phyloP scores from a whole-genome alignment of 2,888 invertebrate species.

The Dastarcus helophoroides region DNA sequence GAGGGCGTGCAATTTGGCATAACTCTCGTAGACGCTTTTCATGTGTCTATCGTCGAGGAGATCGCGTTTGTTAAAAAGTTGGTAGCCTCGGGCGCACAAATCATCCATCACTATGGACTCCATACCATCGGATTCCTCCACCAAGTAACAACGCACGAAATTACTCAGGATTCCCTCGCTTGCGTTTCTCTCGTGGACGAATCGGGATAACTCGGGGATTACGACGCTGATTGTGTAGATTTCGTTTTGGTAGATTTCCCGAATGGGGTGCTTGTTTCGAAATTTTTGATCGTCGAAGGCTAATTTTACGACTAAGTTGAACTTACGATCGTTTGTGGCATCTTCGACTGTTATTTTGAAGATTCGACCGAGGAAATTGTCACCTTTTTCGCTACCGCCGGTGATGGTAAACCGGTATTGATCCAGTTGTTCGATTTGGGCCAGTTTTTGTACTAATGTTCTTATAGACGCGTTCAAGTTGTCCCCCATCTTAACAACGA shows the following conservation, averaged over 20 bases:
- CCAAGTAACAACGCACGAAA: neutral
- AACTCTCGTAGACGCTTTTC: constrained; percentile 23
- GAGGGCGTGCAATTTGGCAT: constrained; percentile 46
- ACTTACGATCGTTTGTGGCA: neutral
- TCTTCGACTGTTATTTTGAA: neutral
- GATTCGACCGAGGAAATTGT: constrained; percentile 1
- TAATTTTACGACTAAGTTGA: constrained; percentile 1
- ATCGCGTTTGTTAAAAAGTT: constrained; percentile 11
- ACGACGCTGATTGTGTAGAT: neutral
- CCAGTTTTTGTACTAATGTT: too few species aligned
- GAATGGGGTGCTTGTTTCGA: neutral
- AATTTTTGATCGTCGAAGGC: neutral
- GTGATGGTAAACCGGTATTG: too few species aligned
- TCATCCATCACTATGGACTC: constrained; percentile 1
- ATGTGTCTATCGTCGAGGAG: too few species aligned
- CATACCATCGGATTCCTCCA: neutral
- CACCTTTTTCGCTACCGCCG: constrained; percentile 1
- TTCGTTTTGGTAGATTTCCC: constrained; percentile 1
- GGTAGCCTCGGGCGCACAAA: neutral
- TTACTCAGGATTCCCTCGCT: neutral
- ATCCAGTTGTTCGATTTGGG: too few species aligned
- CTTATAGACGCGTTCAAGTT: too few species aligned
- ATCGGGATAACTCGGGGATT: neutral
- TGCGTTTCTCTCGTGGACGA: neutral
- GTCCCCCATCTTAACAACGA: too few species aligned